These are phyloP conservation scores for Brachionus manjavacas DNA, from an alignment of 1,140 invertebrate species.

Conservation along the genomic window DNA sequence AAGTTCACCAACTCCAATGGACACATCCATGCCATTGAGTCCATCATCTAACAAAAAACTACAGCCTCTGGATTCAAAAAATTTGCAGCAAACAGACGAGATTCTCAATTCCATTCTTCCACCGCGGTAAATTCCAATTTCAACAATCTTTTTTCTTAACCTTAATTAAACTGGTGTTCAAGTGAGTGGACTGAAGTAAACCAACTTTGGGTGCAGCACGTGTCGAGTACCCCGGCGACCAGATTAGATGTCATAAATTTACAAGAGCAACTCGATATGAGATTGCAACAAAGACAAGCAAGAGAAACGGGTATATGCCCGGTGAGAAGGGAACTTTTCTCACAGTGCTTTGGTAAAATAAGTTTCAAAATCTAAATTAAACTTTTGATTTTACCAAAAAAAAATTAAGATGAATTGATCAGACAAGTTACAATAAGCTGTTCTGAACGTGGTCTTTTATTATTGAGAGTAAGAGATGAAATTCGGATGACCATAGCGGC, in stretches of 20 bases:
- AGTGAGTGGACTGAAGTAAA: constrained; percentile 80
- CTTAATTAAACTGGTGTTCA: neutral
- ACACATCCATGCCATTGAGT: constrained; percentile 54
- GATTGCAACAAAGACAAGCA: constrained; percentile 81
- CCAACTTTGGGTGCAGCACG: constrained; percentile 63
- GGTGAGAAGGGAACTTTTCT: constrained; percentile 83
- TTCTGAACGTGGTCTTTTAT: constrained; percentile 84
- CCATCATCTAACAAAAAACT: constrained; percentile 52
- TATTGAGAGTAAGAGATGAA: constrained; percentile 87
- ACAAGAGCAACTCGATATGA: constrained; percentile 86
- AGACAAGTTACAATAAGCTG: constrained; percentile 94
- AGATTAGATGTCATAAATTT: constrained; percentile 87
- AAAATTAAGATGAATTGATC: constrained; percentile 75
- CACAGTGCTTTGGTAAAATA: constrained; percentile 83
- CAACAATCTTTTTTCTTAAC: neutral
- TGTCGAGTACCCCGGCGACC: constrained; percentile 89
- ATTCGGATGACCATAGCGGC: constrained; percentile 90
- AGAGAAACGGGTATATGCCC: constrained; percentile 94
- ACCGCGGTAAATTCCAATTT: constrained; percentile 62
- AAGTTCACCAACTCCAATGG: constrained; percentile 41
- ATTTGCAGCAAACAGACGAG: constrained; percentile 64
- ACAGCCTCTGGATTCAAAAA: constrained; percentile 40
- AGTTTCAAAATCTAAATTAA: no score
- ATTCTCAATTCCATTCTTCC: constrained; percentile 91
- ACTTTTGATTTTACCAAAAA: constrained; percentile 37